A percentile compares a stretch with the other conserved stretches of the same genome.
These are phyloP conservation scores for Torymus tubicola DNA, from an alignment of 2,888 invertebrate species.

Conservation along the genomic window DNA sequence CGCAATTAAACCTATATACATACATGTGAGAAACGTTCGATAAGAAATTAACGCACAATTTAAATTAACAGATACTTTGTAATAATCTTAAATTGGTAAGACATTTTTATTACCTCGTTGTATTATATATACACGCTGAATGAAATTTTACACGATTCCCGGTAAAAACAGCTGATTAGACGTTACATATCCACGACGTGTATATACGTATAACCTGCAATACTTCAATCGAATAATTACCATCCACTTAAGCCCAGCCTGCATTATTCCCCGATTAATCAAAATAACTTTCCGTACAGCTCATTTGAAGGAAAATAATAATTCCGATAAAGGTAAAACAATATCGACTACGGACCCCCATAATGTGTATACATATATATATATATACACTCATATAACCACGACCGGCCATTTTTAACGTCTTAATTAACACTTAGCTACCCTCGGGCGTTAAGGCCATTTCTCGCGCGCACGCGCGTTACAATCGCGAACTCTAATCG, in stretches of 20 bases:
- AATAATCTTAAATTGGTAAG: too few relatives aligned
- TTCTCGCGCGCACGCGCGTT: constrained; percentile 35
- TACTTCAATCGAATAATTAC: constrained; percentile 12
- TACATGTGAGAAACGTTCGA: too few relatives aligned
- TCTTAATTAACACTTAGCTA: constrained; percentile 54
- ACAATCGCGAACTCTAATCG: constrained; percentile 49
- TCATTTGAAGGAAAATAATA: constrained; percentile 22
- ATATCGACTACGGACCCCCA: constrained; percentile 27
- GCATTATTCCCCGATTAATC: constrained; percentile 33
- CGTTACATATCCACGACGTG: too few relatives aligned
- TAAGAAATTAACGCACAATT: too few relatives aligned
- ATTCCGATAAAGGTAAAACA: constrained; percentile 20
- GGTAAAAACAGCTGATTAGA: too few relatives aligned
- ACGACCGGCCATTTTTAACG: constrained; percentile 49
- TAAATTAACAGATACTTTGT: too few relatives aligned
- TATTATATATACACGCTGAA: too few relatives aligned
- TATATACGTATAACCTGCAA: background rate
- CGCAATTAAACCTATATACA: too few relatives aligned
- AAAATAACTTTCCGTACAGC: constrained; percentile 25
- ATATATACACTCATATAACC: background rate
- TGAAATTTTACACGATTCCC: too few relatives aligned
- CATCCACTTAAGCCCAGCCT: background rate
- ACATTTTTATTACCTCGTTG: too few relatives aligned
- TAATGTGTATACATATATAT: too few relatives aligned
- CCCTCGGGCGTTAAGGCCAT: constrained; percentile 44